A percentile compares a stretch with the other conserved stretches of the same genome.
phyloP scores from a whole-genome alignment of 2,888 invertebrate species.

The Choristoneura rosaceana region DNA sequence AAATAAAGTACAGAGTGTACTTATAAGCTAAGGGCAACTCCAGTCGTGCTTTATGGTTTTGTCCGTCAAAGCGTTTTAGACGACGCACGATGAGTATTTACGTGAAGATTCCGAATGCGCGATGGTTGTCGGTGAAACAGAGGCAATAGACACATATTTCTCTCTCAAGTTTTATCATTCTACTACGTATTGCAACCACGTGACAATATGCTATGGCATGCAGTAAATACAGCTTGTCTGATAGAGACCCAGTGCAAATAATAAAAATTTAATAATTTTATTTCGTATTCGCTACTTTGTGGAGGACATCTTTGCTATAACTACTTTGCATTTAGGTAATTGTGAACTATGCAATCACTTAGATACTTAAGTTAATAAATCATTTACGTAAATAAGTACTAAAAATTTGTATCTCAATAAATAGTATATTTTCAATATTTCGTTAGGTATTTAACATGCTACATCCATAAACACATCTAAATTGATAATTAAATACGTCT shows the following conservation, averaged over 20 bases:
- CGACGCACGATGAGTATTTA: neutral
- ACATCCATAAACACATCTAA: neutral
- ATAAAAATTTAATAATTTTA: constrained; percentile 51
- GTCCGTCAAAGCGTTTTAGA: too few species aligned
- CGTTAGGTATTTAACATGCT: neutral
- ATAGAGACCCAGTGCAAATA: constrained; percentile 59
- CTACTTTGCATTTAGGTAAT: constrained; percentile 25
- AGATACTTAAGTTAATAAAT: neutral
- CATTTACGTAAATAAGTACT: neutral
- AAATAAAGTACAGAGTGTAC: too few species aligned
- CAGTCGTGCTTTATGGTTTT: too few species aligned
- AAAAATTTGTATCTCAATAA: neutral
- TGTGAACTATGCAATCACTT: constrained; percentile 25
- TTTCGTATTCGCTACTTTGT: constrained; percentile 65
- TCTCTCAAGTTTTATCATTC: neutral
- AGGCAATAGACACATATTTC: neutral
- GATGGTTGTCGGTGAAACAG: neutral
- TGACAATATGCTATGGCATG: constrained; percentile 52
- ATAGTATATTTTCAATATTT: too few species aligned
- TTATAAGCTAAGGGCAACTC: too few species aligned
- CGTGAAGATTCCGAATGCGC: neutral
- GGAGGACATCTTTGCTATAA: constrained; percentile 50
- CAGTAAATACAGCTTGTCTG: constrained; percentile 61
- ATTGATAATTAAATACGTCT: too few species aligned
- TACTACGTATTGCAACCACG: neutral